Percentiles rank a stretch among this genome's conserved stretches.
phyloP scores from a whole-genome alignment of 2,113 vertebrate genomes.

The Rutilus rutilus region DNA sequence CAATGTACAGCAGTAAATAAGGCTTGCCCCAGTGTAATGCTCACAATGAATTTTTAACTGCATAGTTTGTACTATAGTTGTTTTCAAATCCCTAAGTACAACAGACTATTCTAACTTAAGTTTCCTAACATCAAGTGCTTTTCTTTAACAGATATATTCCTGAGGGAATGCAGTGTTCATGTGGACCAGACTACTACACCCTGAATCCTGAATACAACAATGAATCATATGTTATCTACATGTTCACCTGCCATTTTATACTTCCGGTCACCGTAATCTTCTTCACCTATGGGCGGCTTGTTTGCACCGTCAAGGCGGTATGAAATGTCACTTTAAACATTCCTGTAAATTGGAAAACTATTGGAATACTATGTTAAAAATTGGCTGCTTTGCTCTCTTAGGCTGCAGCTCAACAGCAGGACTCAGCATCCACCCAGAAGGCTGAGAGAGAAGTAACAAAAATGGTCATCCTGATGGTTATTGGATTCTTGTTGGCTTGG shows the following conservation, averaged over 20 bases:
- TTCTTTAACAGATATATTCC: conserved; percentile 72
- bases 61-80: neutral
- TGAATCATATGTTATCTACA: conserved; percentile 76
- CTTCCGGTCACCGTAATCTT: conserved; percentile 71
- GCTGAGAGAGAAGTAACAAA: conserved; percentile 75
- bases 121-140: neutral
- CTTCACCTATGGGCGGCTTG: conserved; percentile 76
- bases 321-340: neutral
- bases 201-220: conserved; percentile 76
- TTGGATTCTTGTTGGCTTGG: conserved; percentile 77
- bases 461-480: conserved; percentile 79
- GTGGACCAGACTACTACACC: conserved; percentile 76
- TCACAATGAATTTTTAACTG: neutral
- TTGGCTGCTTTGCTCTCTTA: conserved; percentile 23
- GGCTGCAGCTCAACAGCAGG: conserved; percentile 78
- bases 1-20: neutral
- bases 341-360: neutral
- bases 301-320: conserved; percentile 79
- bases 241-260: conserved; percentile 73
- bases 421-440: conserved; percentile 75
- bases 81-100: neutral
- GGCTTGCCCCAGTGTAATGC: neutral
- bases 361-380: neutral
- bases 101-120: neutral
- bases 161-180: conserved; percentile 78